Evolutionary conservation across 1,140 invertebrate genomes (phyloP).

Genomic region (Drosophila ironensis): DNA sequence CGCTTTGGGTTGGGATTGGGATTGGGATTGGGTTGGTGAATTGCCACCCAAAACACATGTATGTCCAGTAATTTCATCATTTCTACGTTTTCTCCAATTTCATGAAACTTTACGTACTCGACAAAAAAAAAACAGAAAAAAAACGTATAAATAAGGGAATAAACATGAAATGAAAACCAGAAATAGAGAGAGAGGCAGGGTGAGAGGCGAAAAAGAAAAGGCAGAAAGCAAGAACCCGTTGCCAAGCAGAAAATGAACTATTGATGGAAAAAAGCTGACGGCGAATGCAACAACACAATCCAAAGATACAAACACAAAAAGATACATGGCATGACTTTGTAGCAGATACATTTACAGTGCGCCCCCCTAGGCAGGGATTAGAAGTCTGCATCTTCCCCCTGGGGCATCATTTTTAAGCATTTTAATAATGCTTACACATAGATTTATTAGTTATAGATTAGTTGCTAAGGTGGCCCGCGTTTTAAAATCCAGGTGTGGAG

Average conservation of each 20-base stretch:
- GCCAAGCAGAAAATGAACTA: slow-evolving; percentile 75
- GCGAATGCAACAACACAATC: slow-evolving; percentile 66
- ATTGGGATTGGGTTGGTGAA: neutral
- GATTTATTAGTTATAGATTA: too few relatives aligned
- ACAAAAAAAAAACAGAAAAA: slow-evolving; percentile 23
- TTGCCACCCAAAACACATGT: slow-evolving; percentile 33
- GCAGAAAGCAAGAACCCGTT: slow-evolving; percentile 47
- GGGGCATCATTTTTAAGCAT: too few relatives aligned
- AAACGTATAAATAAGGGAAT: neutral
- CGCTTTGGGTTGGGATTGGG: too few relatives aligned
- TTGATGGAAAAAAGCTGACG: slow-evolving; percentile 74
- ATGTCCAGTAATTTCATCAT: slow-evolving; percentile 78
- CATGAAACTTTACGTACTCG: slow-evolving; percentile 59
- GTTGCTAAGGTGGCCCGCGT: too few relatives aligned
- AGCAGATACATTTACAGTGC: slow-evolving; percentile 28
- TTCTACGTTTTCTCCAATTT: slow-evolving; percentile 76
- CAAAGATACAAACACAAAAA: slow-evolving; percentile 52
- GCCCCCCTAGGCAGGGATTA: neutral
- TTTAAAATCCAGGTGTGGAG: neutral
- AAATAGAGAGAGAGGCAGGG: neutral
- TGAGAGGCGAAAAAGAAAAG: slow-evolving; percentile 18
- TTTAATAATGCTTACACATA: too few relatives aligned
- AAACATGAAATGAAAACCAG: slow-evolving; percentile 16
- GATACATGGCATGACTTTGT: slow-evolving; percentile 66
- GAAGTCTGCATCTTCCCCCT: neutral